A percentile compares a stretch with the other conserved stretches of the same genome.
Conservation (phyloP, 2,888 invertebrate species). For the Nasonia oneida region DNA sequence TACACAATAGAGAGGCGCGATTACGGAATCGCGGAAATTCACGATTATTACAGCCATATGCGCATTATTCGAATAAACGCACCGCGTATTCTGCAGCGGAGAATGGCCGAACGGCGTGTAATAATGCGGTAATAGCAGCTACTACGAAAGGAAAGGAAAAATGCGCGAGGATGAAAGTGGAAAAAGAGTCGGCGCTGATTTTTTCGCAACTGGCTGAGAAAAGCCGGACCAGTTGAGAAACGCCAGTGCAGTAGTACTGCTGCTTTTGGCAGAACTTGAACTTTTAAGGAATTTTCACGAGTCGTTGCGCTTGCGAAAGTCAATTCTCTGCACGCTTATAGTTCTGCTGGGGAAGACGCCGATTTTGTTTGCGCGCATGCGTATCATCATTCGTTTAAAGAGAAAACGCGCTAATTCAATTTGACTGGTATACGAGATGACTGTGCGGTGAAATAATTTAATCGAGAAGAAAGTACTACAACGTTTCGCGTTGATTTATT, state of each 20-base stretch:
- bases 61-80: background rate
- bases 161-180: slow-evolving; percentile 7
- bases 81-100: background rate
- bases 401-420: background rate
- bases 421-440: background rate
- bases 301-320: slow-evolving; percentile 48
- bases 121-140: background rate
- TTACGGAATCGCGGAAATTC: slow-evolving; percentile 21
- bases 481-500: background rate
- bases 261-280: slow-evolving; percentile 40
- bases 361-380: background rate
- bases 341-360: background rate
- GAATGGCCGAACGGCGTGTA: background rate
- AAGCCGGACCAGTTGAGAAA: slow-evolving; percentile 9
- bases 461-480: slow-evolving; percentile 23
- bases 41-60: background rate
- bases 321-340: background rate
- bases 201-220: slow-evolving; percentile 51
- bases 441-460: background rate
- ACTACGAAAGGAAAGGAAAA: slow-evolving; percentile 25
- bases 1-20: background rate
- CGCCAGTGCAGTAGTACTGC: background rate
- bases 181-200: background rate
- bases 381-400: slow-evolving; percentile 3
- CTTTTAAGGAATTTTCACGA: slow-evolving; percentile 60